Base-by-base conservation (phyloP, 2,113 vertebrate genomes). In the Petroica traversi region DNA sequence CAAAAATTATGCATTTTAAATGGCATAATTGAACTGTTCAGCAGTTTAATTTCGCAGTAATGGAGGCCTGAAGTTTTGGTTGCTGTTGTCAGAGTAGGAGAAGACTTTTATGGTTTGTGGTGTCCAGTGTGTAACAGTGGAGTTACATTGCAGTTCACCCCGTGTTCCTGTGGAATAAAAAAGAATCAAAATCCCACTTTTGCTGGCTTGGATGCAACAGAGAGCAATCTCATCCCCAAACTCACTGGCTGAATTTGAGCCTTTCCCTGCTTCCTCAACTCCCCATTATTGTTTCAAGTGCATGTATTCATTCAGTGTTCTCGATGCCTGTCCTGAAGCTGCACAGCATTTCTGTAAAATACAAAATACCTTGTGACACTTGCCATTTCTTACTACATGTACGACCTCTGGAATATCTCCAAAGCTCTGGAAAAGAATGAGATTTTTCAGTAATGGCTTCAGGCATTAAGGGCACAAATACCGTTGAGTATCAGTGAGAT, bases 391-490 rank as follows among this genome's bases (percentile, higher is more conserved):
- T 92, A 85, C 91, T 89, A 18, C 14, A 4, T 34, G 41, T 88
- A 76, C 9, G n/a, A 91, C 90, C 93, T 95, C 89, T 95, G 92
- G 90, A 94, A 67, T 80, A 84, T 45, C 81, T 97, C 90, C 95
- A 93, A 76, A 92, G 90, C 92, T 78, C 73, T 85, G 80, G 87
- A 48, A 90, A 96, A 88, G 95, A 89, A 94, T 64, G 79, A 89
- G 94, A 45, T 88, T 96, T 96, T 96, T 88, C 79, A 68, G 78
- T 90, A 93, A 92, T 95, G 84, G 85, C 92, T 90, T 45, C 76
- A 95, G 67, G 95, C 95, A 88, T 66, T 92, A 94, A 92, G 76
- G 88, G 68, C 85, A 81, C 62, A 94, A 84, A 83, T 92, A 83
- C 85, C 68, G 52, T 33, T 33, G 90, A 75, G 57, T 51, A 83